Evolutionary conservation across 2,888 invertebrate species (phyloP).

Genomic region (Lycia hirtaria): DNA sequence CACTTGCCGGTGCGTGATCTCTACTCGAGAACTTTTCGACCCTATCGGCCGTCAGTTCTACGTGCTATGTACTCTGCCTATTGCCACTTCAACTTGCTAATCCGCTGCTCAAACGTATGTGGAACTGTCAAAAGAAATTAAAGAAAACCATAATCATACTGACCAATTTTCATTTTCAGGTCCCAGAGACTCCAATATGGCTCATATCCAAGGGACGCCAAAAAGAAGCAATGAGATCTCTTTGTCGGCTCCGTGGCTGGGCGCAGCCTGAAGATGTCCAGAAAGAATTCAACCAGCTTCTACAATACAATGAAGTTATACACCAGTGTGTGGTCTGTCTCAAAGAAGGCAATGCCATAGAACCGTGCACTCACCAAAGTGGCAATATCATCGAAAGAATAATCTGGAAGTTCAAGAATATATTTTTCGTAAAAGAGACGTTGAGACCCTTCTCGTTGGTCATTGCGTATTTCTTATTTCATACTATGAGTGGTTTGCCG

Average conservation of each 20-base stretch:
- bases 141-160: too few relatives aligned
- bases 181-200: slow-evolving; percentile 87
- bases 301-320: slow-evolving; percentile 71
- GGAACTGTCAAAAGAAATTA: too few relatives aligned
- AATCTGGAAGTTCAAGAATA: slow-evolving; percentile 60
- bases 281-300: slow-evolving; percentile 78
- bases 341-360: slow-evolving; percentile 55
- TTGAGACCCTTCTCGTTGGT: slow-evolving; percentile 80
- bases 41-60: too few relatives aligned
- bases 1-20: too few relatives aligned
- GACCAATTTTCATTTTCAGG: slow-evolving; percentile 58
- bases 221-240: slow-evolving; percentile 80
- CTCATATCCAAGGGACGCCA: slow-evolving; percentile 83
- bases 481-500: slow-evolving; percentile 78
- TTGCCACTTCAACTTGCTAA: too few relatives aligned
- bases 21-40: too few relatives aligned
- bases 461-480: slow-evolving; percentile 82
- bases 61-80: too few relatives aligned
- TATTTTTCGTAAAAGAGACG: slow-evolving; percentile 81
- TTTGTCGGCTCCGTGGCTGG: slow-evolving; percentile 86
- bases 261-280: slow-evolving; percentile 78
- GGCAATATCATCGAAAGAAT: slow-evolving; percentile 57
- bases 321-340: slow-evolving; percentile 67
- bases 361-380: slow-evolving; percentile 61
- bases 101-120: too few relatives aligned